These are phyloP conservation scores for Urocolius indicus DNA, from an alignment of 2,113 vertebrate genomes.

Conservation along the genomic window DNA sequence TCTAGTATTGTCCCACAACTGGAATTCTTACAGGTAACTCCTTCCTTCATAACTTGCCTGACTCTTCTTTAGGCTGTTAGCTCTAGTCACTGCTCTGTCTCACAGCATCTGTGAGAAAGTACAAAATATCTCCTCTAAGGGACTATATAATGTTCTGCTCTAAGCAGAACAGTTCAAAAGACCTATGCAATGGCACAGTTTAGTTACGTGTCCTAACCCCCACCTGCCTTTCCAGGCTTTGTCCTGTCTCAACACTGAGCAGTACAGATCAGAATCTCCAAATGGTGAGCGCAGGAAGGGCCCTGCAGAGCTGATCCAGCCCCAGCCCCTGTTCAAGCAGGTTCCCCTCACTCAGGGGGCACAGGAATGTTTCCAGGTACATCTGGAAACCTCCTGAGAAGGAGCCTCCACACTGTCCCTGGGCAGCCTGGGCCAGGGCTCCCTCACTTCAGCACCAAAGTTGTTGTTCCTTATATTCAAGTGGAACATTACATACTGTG, in stretches of 20 bases:
- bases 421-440: no score
- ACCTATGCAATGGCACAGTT: accelerated
- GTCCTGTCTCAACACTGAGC: neutral
- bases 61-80: neutral
- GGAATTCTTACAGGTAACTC: neutral
- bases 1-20: neutral
- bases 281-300: neutral
- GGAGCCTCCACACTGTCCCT: no score
- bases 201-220: neutral
- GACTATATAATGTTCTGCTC: neutral
- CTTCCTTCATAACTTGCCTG: neutral
- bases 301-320: neutral
- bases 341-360: no score
- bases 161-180: neutral
- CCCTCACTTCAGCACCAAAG: no score
- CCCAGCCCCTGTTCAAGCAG: no score
- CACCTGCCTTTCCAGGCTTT: neutral
- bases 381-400: no score
- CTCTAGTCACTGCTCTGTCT: neutral
- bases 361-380: no score
- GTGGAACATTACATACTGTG: no score
- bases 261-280: neutral
- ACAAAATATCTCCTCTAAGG: neutral
- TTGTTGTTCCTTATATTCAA: no score
- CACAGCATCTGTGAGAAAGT: neutral